Percentiles rank a stretch among this genome's conserved stretches.
Conservation (phyloP, 1,140 invertebrate species). For the Tigriopus japonicus region DNA sequence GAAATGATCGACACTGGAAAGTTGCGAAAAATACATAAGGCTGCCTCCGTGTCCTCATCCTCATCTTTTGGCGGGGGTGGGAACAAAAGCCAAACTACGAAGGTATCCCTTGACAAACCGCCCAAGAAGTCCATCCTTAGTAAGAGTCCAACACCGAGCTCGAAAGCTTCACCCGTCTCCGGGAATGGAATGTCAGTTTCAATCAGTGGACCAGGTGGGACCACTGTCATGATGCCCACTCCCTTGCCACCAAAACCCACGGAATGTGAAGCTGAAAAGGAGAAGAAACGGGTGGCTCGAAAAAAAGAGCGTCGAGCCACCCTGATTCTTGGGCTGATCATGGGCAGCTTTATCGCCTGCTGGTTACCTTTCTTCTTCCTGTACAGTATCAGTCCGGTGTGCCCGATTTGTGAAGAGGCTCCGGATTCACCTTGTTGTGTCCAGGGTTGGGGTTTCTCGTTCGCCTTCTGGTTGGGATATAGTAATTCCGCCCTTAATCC, state of each 20-base stretch:
- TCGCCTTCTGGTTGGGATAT: constrained; percentile 96
- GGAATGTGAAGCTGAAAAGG: constrained; percentile 58
- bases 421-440: constrained; percentile 41
- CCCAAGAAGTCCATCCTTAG: neutral
- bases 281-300: constrained; percentile 76
- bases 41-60: neutral
- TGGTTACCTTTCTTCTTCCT: constrained; percentile 98
- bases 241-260: neutral
- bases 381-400: constrained; percentile 67
- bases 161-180: neutral
- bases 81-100: neutral
- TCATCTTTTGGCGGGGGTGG: no score
- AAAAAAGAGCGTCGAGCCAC: constrained; percentile 95
- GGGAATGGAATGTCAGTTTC: no score
- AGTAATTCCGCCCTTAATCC: constrained; percentile 96
- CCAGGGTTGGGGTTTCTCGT: constrained; percentile 62
- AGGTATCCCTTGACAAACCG: neutral
- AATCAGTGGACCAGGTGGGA: neutral
- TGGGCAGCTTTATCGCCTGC: constrained; percentile 95
- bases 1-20: constrained; percentile 7
- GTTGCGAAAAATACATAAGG: neutral
- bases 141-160: neutral
- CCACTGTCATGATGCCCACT: no score
- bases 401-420: constrained; percentile 34
- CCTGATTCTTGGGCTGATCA: constrained; percentile 87